Base-by-base conservation (phyloP, 2,113 vertebrate species). In the Cichladusa arquata region DNA sequence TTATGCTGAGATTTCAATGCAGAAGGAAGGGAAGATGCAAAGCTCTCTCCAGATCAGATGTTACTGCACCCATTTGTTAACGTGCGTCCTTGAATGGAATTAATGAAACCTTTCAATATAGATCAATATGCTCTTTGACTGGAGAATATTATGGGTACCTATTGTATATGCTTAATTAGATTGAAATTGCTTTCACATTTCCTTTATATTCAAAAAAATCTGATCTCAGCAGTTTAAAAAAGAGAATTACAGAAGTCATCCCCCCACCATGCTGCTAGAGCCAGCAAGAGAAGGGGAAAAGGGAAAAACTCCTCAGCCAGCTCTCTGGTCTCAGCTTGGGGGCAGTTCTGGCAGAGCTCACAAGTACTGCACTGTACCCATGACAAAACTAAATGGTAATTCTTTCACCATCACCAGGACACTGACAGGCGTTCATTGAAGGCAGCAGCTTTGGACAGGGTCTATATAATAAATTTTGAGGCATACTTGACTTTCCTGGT, bases 201-300 rank as follows among this genome's bases (percentile, higher is more conserved):
- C 81, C 70, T 86, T 95, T 85, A 67, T 73, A 80, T 61, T 83
- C 6, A 65, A 18, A n/a, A 76, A 81, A 77, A 38, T 66, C 92
- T 86, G 80, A 88, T 92, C 85, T 95, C 93, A 90, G 90, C 92
- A 78, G 19, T 95, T 96, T 71, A 22, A 92, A 86, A 86, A 72
- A 73, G 34, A 44, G 71, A 88, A 90, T 92, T 95, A 71, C 40
- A 73, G 15, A 93, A 95, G 69, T 88, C 33, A 80, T 72, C 42
- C 50, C 31, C 45, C 86, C 50, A 12, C 48, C 4, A 8, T 47
- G 62, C 33, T 83, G 47, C 85, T 73, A 33, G 72, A 94, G 67
- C 85, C 67, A 92, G 69, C 57, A 67, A 48, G 42, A 56, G 19
- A 67, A 78, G 22, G 51, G 34, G 18, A 71, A 90, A 92, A 64